Evolutionary conservation across 2,797 vertebrate genomes (phyloP).

Genomic region (Buceros bicornis): DNA sequence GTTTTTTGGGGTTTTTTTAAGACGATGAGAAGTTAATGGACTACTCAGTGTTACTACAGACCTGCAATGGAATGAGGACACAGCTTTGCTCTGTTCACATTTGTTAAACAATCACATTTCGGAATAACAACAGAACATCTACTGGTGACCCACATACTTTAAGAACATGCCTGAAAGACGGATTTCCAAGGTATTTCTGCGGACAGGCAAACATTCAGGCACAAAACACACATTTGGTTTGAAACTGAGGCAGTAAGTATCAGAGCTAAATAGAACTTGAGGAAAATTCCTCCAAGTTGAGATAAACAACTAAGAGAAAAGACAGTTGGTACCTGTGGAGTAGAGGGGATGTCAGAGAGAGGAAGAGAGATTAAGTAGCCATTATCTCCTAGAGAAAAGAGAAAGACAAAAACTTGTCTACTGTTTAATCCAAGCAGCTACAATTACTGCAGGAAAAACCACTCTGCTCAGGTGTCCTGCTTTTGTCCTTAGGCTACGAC

Average conservation of each 20-base stretch:
- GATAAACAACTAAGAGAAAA: neutral
- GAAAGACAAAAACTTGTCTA: conserved; percentile 18
- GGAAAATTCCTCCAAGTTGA: neutral
- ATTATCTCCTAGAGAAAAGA: conserved; percentile 49
- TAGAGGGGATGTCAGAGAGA: conserved; percentile 17
- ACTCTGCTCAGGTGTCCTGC: neutral
- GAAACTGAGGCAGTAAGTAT: neutral
- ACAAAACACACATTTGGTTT: neutral
- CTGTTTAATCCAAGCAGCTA: neutral
- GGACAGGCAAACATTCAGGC: neutral
- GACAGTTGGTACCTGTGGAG: conserved; percentile 35
- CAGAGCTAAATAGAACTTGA: neutral
- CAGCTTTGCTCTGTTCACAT: neutral
- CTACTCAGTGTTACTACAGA: neutral
- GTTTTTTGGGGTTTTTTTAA: neutral
- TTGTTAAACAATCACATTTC: neutral
- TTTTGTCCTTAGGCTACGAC: neutral
- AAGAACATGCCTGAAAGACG: neutral
- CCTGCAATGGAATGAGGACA: neutral
- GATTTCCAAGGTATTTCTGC: neutral
- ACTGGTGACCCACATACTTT: neutral
- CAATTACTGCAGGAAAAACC: neutral
- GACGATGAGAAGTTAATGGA: neutral
- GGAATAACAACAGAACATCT: neutral
- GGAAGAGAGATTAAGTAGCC: conserved; percentile 31